Conservation (phyloP, 2,888 invertebrate genomes). For the Platycheirus rosarum region DNA sequence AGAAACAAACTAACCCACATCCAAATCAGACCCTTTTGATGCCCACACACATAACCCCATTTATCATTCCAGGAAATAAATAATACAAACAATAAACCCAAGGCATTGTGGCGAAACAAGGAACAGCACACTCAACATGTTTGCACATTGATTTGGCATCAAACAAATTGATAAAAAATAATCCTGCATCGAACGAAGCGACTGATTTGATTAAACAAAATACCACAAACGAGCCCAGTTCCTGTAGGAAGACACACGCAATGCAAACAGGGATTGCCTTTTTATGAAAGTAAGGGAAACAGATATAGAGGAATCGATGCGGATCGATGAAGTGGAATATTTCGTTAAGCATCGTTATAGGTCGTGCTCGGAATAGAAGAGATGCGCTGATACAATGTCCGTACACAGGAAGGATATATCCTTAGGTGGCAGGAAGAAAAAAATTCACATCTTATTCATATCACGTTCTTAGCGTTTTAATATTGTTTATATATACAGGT, state of each 20-base stretch:
- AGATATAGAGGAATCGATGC: slow-evolving; percentile 24
- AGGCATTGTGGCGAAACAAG: neutral
- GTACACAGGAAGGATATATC: neutral
- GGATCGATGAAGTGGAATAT: slow-evolving; percentile 44
- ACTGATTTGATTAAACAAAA: slow-evolving; percentile 54
- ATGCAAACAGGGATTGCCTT: slow-evolving; percentile 19
- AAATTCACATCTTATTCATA: slow-evolving; percentile 6
- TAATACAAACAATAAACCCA: slow-evolving; percentile 29
- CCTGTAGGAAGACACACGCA: slow-evolving; percentile 13
- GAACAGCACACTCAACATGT: slow-evolving; percentile 35
- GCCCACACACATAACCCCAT: slow-evolving; percentile 44
- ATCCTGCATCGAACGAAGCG: slow-evolving; percentile 53
- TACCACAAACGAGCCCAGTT: slow-evolving; percentile 46
- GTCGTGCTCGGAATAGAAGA: slow-evolving; percentile 46
- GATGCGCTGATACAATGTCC: slow-evolving; percentile 8
- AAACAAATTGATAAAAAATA: slow-evolving; percentile 66
- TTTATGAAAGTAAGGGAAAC: neutral
- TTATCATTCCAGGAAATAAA: slow-evolving; percentile 53
- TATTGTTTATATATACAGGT: slow-evolving; percentile 8
- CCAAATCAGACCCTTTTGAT: slow-evolving; percentile 31
- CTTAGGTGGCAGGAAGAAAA: neutral
- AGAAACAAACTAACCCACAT: slow-evolving; percentile 29
- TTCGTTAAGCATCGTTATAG: slow-evolving; percentile 38
- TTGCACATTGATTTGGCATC: slow-evolving; percentile 64
- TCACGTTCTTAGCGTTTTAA: slow-evolving; percentile 24